Evolutionary conservation across 2,888 invertebrate genomes (phyloP), one percentile per base, ranked within the genome.

Genomic region (Ichneumoninae sp.): DNA sequence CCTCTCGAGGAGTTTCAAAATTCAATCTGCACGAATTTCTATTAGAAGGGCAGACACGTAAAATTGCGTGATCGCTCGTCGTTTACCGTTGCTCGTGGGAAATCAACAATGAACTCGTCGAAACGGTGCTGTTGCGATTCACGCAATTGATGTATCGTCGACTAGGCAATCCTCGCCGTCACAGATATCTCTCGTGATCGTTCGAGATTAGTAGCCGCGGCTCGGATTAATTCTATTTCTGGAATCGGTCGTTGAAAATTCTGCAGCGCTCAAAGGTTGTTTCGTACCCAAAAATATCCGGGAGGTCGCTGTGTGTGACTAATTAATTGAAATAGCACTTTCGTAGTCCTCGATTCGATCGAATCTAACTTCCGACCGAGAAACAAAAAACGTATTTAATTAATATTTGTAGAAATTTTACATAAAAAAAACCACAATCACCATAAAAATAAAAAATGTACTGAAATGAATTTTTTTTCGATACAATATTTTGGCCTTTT

Each of bases 161-260:
- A 71, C 60, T 13, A 81, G 66, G 79, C 71, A 26, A 78, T 22
- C 26, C 78, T 83, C 73, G 76, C 76, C 63, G 76, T 77, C 81
- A 66, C 54, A 57, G 44, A 36, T 44, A 36, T 65, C 73, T 83
- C 71, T 83, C 68, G 68, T 63, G 65, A 74, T 66, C 60, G 22
- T 69, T 77, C 26, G 70, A 26, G 68, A 50, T 80, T 47, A 40
- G 47, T 70, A 57, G 57, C 57, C 57, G 13, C 57, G 63, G 50
- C 54, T 73, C 40, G 76, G 47, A 81, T 86, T 86, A 22, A 82
- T 83, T 86, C 86, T 87, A 87, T 85, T 87, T 85, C 77, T 63
- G 78, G 26, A 71, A 82, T 71, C 44, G 54, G 26, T 52, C 19
- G 16, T 73, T 54, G 57, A 63, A 22, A 81, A 76, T 73, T 85